Evolutionary conservation across 2,888 invertebrate species (phyloP).

Genomic region (Meiosimyza platycephala): DNA sequence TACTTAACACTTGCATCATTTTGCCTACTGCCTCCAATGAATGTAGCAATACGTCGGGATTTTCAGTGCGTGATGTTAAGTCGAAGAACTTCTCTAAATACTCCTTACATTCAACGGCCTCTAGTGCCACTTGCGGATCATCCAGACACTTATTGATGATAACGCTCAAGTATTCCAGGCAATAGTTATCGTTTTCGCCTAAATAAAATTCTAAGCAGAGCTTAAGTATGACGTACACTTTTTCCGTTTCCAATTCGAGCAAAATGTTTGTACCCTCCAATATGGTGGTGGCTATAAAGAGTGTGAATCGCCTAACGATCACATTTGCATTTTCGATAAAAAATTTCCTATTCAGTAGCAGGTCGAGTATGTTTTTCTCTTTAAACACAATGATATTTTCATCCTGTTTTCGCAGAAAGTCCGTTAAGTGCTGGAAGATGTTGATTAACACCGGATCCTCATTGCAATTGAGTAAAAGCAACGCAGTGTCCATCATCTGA

Average conservation of each 20-base stretch:
- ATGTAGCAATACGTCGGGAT: slow-evolving; percentile 56
- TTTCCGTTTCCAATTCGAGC: slow-evolving; percentile 48
- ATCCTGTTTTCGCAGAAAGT: slow-evolving; percentile 52
- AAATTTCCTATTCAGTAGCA: slow-evolving; percentile 50
- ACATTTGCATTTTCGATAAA: slow-evolving; percentile 48
- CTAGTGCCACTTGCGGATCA: slow-evolving; percentile 55
- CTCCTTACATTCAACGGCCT: slow-evolving; percentile 42
- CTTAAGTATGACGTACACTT: slow-evolving; percentile 45
- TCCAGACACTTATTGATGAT: slow-evolving; percentile 55
- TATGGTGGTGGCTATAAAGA: slow-evolving; percentile 52
- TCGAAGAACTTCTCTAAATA: slow-evolving; percentile 54
- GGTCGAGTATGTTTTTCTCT: slow-evolving; percentile 49
- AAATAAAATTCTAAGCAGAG: slow-evolving; percentile 49
- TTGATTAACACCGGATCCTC: slow-evolving; percentile 55
- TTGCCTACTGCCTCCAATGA: slow-evolving; percentile 55
- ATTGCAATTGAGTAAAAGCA: slow-evolving; percentile 53
- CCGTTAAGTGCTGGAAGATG: slow-evolving; percentile 54
- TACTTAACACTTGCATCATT: slow-evolving; percentile 51
- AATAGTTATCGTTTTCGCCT: slow-evolving; percentile 55
- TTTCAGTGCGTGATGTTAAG: slow-evolving; percentile 47
- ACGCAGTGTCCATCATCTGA: slow-evolving; percentile 49
- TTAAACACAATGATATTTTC: slow-evolving; percentile 51
- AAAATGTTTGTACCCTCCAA: slow-evolving; percentile 52
- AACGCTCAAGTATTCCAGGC: slow-evolving; percentile 56
- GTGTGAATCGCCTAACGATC: slow-evolving; percentile 52